These are phyloP conservation scores for Drosophila bocqueti DNA, from an alignment of 1,140 invertebrate species.

Conservation along the genomic window DNA sequence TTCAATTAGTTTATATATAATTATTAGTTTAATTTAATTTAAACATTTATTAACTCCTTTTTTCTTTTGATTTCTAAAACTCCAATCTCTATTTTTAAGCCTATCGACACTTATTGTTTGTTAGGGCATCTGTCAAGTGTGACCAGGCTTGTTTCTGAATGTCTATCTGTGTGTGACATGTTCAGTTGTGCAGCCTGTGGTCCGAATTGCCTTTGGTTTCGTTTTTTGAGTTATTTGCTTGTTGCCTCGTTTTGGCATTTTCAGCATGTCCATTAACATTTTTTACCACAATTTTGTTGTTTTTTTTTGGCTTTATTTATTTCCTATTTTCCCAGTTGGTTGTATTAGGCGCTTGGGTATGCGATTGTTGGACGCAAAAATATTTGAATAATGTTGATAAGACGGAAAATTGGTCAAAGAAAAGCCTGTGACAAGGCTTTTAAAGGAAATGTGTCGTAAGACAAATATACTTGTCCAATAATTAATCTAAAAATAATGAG, in stretches of 20 bases:
- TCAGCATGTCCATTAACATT: slow-evolving; percentile 69
- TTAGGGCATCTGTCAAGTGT: slow-evolving; percentile 15
- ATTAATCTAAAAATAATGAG: too few species aligned
- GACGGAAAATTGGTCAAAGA: slow-evolving; percentile 1
- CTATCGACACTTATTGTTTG: neutral
- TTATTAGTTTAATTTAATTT: neutral
- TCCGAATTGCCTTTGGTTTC: slow-evolving; percentile 21
- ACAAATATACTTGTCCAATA: neutral
- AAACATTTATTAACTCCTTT: neutral
- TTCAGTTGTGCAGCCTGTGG: neutral
- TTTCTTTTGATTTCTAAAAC: neutral
- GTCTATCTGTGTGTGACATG: slow-evolving; percentile 1
- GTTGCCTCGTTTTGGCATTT: slow-evolving; percentile 72
- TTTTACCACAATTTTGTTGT: slow-evolving; percentile 34
- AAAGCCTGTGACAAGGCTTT: neutral
- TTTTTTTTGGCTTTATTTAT: slow-evolving; percentile 24
- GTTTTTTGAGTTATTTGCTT: slow-evolving; percentile 62
- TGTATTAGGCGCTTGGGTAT: slow-evolving; percentile 6
- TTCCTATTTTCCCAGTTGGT: slow-evolving; percentile 18
- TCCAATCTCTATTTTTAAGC: accelerated
- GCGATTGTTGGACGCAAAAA: slow-evolving; percentile 30
- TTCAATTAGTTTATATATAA: neutral
- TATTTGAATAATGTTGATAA: slow-evolving; percentile 38
- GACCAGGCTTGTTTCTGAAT: slow-evolving; percentile 1
- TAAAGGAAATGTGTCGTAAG: neutral